A percentile compares a stretch with the other conserved stretches of the same genome.
Evolutionary conservation across 2,113 vertebrate species (phyloP).

Genomic region (Bombycilla garrulus): DNA sequence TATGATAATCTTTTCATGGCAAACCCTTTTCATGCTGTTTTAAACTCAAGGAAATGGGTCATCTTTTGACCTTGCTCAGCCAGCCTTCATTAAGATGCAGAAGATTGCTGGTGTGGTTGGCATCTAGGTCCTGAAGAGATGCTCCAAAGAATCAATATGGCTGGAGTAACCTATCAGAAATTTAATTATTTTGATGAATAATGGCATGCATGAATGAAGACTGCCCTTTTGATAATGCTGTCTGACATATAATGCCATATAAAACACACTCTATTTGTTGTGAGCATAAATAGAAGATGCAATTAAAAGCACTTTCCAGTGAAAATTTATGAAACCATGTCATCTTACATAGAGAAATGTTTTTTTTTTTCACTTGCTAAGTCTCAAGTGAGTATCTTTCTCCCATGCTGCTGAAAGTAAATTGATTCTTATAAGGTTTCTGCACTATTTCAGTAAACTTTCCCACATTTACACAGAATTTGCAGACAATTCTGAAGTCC

Average conservation of each 20-base stretch:
- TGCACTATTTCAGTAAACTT: neutral
- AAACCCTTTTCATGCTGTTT: neutral
- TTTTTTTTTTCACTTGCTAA: neutral
- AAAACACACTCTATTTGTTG: neutral
- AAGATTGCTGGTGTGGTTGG: neutral
- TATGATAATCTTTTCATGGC: neutral
- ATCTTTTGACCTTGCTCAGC: neutral
- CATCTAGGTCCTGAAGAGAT: neutral
- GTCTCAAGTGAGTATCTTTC: neutral
- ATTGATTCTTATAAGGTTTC: neutral
- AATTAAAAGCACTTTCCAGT: neutral
- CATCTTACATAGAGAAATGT: neutral
- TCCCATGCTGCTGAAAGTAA: neutral
- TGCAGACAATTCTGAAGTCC: neutral
- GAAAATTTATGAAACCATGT: neutral
- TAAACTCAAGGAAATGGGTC: neutral
- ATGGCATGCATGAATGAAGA: neutral
- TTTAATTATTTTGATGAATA: neutral
- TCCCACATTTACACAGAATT: neutral
- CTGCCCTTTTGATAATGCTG: neutral
- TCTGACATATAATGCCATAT: neutral
- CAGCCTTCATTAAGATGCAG: neutral
- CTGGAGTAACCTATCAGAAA: neutral
- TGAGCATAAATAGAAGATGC: neutral
- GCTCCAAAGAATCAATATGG: neutral